Conservation (phyloP, 1,140 invertebrate genomes). For the Chironomus tepperi region DNA sequence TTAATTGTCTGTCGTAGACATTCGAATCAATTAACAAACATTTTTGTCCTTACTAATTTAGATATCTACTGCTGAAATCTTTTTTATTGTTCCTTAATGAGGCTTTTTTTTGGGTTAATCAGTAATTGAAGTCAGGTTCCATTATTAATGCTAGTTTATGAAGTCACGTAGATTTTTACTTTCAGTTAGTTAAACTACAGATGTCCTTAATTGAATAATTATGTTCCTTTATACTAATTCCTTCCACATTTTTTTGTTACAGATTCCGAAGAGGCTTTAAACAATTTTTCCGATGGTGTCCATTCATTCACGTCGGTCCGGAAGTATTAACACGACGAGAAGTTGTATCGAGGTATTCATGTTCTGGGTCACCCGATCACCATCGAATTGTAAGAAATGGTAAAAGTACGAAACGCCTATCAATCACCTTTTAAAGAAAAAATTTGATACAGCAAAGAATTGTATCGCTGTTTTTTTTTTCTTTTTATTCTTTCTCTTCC, state of each 20-base stretch:
- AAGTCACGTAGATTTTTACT: too few species aligned
- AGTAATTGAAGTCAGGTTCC: too few species aligned
- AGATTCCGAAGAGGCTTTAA: constrained; percentile 84
- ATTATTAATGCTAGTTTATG: too few species aligned
- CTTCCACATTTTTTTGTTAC: constrained; percentile 32
- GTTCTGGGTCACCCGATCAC: constrained; percentile 61
- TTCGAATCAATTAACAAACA: too few species aligned
- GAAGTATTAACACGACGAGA: constrained; percentile 55
- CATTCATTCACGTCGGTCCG: constrained; percentile 56
- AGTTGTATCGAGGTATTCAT: constrained; percentile 57
- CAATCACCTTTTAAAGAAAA: not conserved
- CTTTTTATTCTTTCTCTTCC: not conserved
- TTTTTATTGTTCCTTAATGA: too few species aligned
- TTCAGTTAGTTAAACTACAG: too few species aligned
- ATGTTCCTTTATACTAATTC: not conserved
- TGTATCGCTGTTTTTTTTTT: constrained; percentile 21
- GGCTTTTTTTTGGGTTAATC: too few species aligned
- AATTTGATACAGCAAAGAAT: not conserved
- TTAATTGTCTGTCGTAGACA: too few species aligned
- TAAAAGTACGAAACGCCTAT: constrained; percentile 36
- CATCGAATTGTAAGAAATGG: constrained; percentile 61
- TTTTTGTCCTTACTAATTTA: too few species aligned
- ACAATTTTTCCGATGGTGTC: constrained; percentile 75
- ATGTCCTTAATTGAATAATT: too few species aligned
- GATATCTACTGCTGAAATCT: too few species aligned